Conservation (phyloP, 2,797 vertebrate genomes). For the Lepilemur septentrionalis region DNA sequence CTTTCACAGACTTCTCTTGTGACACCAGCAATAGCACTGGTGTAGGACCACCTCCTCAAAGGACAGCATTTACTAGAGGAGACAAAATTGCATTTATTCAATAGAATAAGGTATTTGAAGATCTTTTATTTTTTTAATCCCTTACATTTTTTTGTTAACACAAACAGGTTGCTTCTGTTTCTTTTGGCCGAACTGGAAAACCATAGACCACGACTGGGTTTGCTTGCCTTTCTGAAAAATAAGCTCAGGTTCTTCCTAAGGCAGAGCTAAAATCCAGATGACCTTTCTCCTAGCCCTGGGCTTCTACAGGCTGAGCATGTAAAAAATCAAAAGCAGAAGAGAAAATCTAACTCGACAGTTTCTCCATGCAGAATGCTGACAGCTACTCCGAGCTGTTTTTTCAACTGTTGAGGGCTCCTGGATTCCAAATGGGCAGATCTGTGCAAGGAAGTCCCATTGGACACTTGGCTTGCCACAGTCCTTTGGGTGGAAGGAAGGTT, state of each 20-base stretch:
- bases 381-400: not conserved
- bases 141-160: not conserved
- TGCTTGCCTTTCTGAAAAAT: not conserved
- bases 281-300: not conserved
- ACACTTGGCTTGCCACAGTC: not conserved
- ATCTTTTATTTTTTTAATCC: not conserved
- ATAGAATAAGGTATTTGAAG: not conserved
- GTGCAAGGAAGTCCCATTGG: not conserved
- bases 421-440: constrained; percentile 11
- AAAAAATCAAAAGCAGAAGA: constrained; percentile 7
- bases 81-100: not conserved
- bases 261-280: not conserved
- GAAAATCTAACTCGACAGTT: not conserved
- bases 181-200: not conserved
- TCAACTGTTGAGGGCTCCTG: not conserved
- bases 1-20: not conserved
- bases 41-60: not conserved
- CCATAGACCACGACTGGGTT: not conserved
- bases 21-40: not conserved
- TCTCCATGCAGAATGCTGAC: not conserved
- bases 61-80: not conserved
- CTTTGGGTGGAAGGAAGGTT: constrained; percentile 49
- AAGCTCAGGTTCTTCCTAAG: not conserved
- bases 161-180: not conserved
- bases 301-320: not conserved